These are phyloP conservation scores for Carettochelys insculpta DNA, from an alignment of 2,113 vertebrate genomes.

Conservation along the genomic window DNA sequence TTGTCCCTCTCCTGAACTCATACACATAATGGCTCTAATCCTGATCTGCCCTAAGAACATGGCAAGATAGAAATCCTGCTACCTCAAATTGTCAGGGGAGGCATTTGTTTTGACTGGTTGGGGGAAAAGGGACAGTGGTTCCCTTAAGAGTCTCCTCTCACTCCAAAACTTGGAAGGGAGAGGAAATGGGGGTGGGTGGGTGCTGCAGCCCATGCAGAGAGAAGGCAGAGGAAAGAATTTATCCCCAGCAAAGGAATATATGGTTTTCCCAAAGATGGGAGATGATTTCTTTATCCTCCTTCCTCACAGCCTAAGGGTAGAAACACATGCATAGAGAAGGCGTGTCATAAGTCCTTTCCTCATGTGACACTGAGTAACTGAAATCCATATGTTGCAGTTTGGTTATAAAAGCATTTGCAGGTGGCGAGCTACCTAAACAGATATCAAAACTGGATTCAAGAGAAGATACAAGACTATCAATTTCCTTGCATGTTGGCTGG, in stretches of 20 bases:
- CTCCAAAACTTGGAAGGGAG: background rate
- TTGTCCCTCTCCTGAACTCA: slow-evolving; percentile 6
- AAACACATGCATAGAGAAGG: background rate
- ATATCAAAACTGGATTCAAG: background rate
- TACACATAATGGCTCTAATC: background rate
- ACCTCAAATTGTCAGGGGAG: background rate
- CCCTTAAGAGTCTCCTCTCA: background rate
- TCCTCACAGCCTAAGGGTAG: background rate
- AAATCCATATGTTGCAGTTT: background rate
- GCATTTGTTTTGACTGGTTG: background rate
- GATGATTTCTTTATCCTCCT: background rate
- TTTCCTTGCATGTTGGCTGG: background rate
- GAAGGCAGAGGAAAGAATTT: background rate
- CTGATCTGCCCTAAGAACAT: background rate
- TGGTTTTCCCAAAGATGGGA: background rate
- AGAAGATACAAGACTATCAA: background rate
- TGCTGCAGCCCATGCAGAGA: background rate
- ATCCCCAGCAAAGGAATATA: background rate
- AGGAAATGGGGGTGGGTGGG: background rate
- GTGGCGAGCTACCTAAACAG: background rate
- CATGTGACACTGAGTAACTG: background rate
- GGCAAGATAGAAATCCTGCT: background rate
- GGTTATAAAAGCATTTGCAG: background rate
- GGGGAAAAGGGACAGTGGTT: background rate
- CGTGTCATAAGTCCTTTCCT: background rate